Evolutionary conservation across 2,888 invertebrate genomes (phyloP), one percentile per base, ranked within the genome.

Genomic region (Cephus rjabovi): DNA sequence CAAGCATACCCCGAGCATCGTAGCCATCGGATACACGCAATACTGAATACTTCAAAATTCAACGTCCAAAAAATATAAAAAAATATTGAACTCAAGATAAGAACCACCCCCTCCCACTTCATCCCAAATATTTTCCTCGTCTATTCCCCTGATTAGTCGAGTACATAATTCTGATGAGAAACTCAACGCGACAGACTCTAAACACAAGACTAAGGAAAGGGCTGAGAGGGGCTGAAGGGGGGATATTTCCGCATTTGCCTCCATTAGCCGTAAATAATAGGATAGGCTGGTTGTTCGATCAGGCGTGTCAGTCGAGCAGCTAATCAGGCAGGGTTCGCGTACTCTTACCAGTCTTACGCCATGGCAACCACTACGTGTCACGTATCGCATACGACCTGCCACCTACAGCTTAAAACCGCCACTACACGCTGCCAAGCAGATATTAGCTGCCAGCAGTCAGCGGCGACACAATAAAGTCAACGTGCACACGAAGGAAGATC

Each of bases 251-350:
- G 86, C 87, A 86, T 89, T 88, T 89, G 87, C 87, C 87, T 82
- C 85, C 87, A 87, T 88, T 89, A 89, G 82, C 88, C 88, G 88
- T 90, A 87, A 89, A 89, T 90, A 90, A 90, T 87, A 86, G 81
- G 86, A 81, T 33, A 71, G 33, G 71, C 23, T 23, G 71, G 12
- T 76, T 84, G 85, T 81, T 81, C 83, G 81, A 80, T 83, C 85
- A 84, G 83, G 84, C 83, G 84, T 86, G 81, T 82, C 85, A 85
- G 80, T 79, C 83, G 82, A 83, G 83, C 86, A 87, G 87, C 89
- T 87, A 89, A 89, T 90, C 89, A 87, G 86, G 84, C 87, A 85
- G 86, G 79, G 84, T 79, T 80, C 79, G 78, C 79, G 76, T 76
- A 77, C 74, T 30, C 30, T 33, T 74, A 34, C 74, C 12, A 74